Conservation (phyloP, 2,888 invertebrate genomes). For the Villa cingulata region DNA sequence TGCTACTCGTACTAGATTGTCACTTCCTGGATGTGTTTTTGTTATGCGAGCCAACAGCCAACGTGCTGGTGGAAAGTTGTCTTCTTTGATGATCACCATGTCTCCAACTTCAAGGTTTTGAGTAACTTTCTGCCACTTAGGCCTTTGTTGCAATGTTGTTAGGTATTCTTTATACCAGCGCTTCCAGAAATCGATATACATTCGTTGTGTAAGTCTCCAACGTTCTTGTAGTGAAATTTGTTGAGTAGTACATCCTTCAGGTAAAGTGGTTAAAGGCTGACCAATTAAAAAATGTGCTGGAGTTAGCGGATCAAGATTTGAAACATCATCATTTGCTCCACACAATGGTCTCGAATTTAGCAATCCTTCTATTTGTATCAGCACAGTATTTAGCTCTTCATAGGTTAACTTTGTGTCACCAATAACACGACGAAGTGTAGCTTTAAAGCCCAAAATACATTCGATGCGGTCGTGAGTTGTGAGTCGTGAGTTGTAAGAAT, state of each 20-base stretch:
- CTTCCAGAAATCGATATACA: neutral
- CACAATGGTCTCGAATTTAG: neutral
- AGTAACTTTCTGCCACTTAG: neutral
- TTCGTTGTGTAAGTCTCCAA: neutral
- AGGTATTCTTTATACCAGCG: neutral
- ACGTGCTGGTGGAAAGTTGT: neutral
- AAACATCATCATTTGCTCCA: neutral
- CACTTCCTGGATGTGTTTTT: neutral
- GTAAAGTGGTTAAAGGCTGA: neutral
- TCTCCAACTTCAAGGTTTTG: neutral
- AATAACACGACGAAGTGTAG: neutral
- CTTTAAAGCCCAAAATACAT: no score
- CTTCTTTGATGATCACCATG: neutral
- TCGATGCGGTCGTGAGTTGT: no score
- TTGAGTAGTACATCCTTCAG: neutral
- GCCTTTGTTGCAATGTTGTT: neutral
- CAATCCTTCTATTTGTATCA: neutral
- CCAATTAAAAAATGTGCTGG: neutral
- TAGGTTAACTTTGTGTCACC: neutral
- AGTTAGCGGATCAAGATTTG: neutral
- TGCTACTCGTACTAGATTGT: no score
- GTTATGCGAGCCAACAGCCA: neutral
- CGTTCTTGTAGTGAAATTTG: neutral
- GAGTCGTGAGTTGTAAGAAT: no score
- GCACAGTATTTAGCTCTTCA: neutral